Conservation (phyloP, 37 sponge, comb jelly and placozoan genomes). For the Lycopodina hypogea region DNA sequence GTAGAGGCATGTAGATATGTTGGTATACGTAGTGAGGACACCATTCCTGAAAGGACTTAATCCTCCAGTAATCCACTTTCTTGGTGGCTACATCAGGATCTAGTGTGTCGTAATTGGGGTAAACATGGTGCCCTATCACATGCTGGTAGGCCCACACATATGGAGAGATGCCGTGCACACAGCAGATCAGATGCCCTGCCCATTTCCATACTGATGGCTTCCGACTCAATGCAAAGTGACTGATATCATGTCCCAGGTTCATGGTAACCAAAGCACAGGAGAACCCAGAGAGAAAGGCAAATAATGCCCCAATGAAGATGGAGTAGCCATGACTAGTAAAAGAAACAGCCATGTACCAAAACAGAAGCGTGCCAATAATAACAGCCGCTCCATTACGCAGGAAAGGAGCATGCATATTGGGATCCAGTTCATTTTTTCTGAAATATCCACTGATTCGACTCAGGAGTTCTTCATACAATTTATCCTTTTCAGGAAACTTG, state of each 20-base stretch:
- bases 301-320: neutral
- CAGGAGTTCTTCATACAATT: slow-evolving; percentile 21
- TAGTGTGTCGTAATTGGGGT: slow-evolving; percentile 40
- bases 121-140: slow-evolving; percentile 40
- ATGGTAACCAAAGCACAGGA: slow-evolving; percentile 10
- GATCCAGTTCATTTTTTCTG: slow-evolving; percentile 29
- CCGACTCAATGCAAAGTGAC: slow-evolving; percentile 39
- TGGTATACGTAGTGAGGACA: slow-evolving; percentile 28
- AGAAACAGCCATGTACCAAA: neutral
- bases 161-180: slow-evolving; percentile 5
- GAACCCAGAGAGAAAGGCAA: slow-evolving; percentile 15
- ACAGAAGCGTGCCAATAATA: neutral
- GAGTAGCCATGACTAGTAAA: neutral
- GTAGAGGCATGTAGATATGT: slow-evolving; percentile 47
- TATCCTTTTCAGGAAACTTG: neutral
- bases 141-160: slow-evolving; percentile 33
- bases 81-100: slow-evolving; percentile 50
- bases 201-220: slow-evolving; percentile 39
- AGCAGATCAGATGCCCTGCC: neutral
- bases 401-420: neutral
- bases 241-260: slow-evolving; percentile 26
- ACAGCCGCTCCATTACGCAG: neutral
- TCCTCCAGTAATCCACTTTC: slow-evolving; percentile 25
- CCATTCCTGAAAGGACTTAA: slow-evolving; percentile 39
- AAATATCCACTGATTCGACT: slow-evolving; percentile 21